These are phyloP conservation scores for Aleiodes testaceus DNA, from an alignment of 2,888 invertebrate species.

Conservation along the genomic window DNA sequence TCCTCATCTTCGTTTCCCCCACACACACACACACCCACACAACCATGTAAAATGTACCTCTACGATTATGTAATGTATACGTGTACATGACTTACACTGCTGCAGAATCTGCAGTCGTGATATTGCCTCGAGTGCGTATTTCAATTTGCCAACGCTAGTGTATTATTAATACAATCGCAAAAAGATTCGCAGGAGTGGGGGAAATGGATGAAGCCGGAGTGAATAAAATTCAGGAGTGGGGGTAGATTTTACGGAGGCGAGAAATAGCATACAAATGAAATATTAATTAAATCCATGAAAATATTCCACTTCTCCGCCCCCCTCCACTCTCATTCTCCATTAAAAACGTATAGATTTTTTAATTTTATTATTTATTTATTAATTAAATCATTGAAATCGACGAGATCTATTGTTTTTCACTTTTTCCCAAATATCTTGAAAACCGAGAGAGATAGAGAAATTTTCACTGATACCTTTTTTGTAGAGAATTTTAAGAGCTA, in stretches of 20 bases:
- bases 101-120: neutral
- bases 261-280: constrained; percentile 68
- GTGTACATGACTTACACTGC: neutral
- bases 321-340: constrained; percentile 20
- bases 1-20: constrained; percentile 17
- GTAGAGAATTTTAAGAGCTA: neutral
- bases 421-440: too few species aligned
- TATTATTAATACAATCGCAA: constrained; percentile 31
- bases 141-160: constrained; percentile 38
- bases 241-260: constrained; percentile 50
- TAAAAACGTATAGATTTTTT: constrained; percentile 2
- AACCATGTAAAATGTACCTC: constrained; percentile 18
- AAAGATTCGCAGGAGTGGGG: constrained; percentile 11
- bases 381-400: too few species aligned
- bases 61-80: constrained; percentile 43
- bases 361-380: constrained; percentile 18
- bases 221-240: constrained; percentile 36
- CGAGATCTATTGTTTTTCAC: too few species aligned
- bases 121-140: constrained; percentile 39
- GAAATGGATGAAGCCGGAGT: constrained; percentile 30
- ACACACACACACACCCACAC: constrained; percentile 12
- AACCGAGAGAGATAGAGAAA: too few species aligned
- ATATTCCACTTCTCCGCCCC: constrained; percentile 52
- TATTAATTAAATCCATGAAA: constrained; percentile 68
- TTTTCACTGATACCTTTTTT: too few species aligned